Conservation (phyloP, 2,797 vertebrate genomes). For the Micrastur ruficollis region DNA sequence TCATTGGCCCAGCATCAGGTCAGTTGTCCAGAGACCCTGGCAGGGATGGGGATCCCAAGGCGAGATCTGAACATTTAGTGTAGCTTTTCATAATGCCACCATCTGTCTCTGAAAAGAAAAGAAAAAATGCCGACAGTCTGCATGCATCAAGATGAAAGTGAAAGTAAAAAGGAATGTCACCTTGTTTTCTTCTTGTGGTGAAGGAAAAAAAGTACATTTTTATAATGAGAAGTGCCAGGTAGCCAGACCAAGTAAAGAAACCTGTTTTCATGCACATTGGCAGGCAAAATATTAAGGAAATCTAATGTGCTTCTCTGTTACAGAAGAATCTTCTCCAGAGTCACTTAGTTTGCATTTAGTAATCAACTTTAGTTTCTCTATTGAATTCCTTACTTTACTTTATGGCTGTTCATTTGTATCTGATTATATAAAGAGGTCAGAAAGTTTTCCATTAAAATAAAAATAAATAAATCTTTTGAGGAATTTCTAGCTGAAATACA, state of each 20-base stretch:
- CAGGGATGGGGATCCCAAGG: background rate
- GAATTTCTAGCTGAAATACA: background rate
- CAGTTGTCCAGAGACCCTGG: background rate
- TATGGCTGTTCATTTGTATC: background rate
- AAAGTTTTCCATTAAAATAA: background rate
- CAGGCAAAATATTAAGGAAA: background rate
- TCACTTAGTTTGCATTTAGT: background rate
- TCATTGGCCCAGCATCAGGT: background rate
- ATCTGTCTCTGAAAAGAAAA: background rate
- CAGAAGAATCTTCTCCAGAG: background rate
- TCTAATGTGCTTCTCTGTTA: background rate
- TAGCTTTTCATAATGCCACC: background rate
- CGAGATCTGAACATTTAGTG: background rate
- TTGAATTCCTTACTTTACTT: background rate
- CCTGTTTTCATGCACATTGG: fast-evolving
- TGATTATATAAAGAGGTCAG: background rate
- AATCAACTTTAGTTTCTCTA: background rate
- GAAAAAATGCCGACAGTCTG: background rate
- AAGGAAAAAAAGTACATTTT: background rate
- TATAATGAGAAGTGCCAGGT: background rate
- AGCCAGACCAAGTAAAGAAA: background rate
- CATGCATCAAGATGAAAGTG: background rate
- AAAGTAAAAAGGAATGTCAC: background rate
- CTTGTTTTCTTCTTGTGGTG: background rate
- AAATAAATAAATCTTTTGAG: background rate